Conservation (phyloP, 2,888 invertebrate genomes). For the Diarsia dahlii region DNA sequence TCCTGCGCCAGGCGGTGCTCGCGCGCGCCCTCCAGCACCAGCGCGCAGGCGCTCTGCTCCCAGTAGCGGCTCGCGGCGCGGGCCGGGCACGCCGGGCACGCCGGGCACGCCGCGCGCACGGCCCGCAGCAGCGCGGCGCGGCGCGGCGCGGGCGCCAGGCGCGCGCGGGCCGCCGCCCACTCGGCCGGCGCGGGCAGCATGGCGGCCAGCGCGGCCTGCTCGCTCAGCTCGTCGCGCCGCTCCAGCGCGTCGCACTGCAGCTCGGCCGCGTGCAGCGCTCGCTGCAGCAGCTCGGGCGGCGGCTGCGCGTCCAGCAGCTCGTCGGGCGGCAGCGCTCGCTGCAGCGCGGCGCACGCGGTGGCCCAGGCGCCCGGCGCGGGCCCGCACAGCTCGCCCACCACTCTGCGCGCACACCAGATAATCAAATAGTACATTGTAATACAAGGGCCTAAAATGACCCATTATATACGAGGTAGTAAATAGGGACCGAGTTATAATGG, state of each 20-base stretch:
- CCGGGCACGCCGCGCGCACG: constrained; percentile 27
- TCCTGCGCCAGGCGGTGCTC: constrained; percentile 60
- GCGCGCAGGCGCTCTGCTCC: constrained; percentile 76
- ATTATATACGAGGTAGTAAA: too few species aligned
- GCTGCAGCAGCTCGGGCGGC: constrained; percentile 62
- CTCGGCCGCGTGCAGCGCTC: constrained; percentile 70
- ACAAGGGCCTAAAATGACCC: too few species aligned
- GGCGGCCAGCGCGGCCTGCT: constrained; percentile 52
- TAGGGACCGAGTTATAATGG: too few species aligned
- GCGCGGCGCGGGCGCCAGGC: constrained; percentile 30
- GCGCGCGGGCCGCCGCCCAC: constrained; percentile 53
- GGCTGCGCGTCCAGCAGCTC: constrained; percentile 61
- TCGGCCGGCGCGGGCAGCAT: constrained; percentile 70
- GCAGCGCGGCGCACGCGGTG: constrained; percentile 56
- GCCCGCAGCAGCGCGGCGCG: constrained; percentile 38
- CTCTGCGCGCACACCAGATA: constrained; percentile 23
- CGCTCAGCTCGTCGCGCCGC: constrained; percentile 24
- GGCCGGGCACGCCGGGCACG: constrained; percentile 62
- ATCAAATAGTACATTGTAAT: too few species aligned
- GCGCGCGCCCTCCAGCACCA: constrained; percentile 52
- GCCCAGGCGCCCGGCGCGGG: constrained; percentile 56
- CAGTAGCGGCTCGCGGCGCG: constrained; percentile 68
- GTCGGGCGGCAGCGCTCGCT: constrained; percentile 51
- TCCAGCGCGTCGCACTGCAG: constrained; percentile 71
- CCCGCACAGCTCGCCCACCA: constrained; percentile 48